Percentiles rank a stretch among this genome's conserved stretches.
Conservation (phyloP, 2,797 vertebrate genomes). For the Chelmon rostratus region DNA sequence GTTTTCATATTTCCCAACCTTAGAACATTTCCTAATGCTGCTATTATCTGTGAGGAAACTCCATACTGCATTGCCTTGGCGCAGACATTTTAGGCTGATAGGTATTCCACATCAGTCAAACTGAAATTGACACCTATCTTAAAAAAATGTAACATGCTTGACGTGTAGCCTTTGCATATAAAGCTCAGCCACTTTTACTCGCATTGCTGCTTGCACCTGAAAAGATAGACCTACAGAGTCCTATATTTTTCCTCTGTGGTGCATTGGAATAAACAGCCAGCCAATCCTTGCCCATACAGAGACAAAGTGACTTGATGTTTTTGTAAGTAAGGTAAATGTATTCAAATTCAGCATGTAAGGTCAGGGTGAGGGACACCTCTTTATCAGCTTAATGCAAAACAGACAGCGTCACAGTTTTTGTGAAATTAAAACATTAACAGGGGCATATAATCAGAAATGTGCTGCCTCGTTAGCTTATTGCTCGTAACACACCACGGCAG, state of each 20-base stretch:
- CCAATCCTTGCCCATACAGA: neutral
- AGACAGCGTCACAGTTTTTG: neutral
- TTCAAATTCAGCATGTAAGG: neutral
- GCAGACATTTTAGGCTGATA: too few relatives aligned
- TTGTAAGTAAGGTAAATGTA: neutral
- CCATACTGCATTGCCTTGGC: too few relatives aligned
- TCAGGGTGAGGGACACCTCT: neutral
- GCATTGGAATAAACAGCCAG: neutral
- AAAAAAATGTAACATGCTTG: neutral
- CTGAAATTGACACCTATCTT: neutral
- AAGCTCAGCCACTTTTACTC: neutral
- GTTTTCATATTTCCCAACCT: neutral
- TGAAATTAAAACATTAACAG: neutral
- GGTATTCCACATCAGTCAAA: too few relatives aligned
- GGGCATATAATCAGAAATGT: neutral
- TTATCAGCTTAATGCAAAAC: neutral
- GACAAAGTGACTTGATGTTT: neutral
- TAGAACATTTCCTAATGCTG: too few relatives aligned
- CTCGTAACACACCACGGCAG: neutral
- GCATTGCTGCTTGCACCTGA: neutral
- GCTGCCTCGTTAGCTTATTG: neutral
- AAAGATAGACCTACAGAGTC: neutral
- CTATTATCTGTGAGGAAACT: too few relatives aligned
- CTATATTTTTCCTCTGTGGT: neutral
- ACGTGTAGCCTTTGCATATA: neutral